Conservation (phyloP, 2,113 vertebrate genomes). For the Leuciscus idus region DNA sequence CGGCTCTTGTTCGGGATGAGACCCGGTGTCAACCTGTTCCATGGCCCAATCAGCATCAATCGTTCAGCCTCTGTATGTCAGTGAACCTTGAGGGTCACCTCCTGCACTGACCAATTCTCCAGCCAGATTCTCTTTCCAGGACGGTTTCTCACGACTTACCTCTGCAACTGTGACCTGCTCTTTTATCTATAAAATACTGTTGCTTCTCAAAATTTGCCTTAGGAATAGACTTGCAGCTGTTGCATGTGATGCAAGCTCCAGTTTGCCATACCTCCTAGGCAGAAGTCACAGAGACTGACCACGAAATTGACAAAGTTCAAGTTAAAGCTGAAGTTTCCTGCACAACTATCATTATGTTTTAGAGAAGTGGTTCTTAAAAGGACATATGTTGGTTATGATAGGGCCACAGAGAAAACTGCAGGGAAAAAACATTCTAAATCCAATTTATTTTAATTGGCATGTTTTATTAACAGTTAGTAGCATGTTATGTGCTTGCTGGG, state of each 20-base stretch:
- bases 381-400: too few relatives aligned
- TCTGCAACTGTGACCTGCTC: not conserved
- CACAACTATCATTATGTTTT: not conserved
- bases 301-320: not conserved
- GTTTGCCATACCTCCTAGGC: not conserved
- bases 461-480: too few relatives aligned
- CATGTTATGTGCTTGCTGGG: too few relatives aligned
- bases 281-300: not conserved
- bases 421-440: too few relatives aligned
- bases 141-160: conserved; percentile 19
- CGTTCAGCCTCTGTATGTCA: conserved; percentile 57
- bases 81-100: conserved; percentile 59
- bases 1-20: conserved; percentile 61
- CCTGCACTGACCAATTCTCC: conserved; percentile 42
- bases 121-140: conserved; percentile 11
- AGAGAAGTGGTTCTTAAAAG: not conserved
- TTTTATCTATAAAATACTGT: conserved; percentile 17
- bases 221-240: not conserved
- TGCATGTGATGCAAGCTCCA: too few relatives aligned
- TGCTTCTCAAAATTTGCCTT: not conserved
- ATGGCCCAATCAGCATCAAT: conserved; percentile 59
- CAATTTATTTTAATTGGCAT: too few relatives aligned
- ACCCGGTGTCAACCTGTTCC: conserved; percentile 70
- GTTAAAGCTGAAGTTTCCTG: not conserved
- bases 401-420: too few relatives aligned